Conservation (phyloP, 2,113 vertebrate species). For the Panthera tigris region DNA sequence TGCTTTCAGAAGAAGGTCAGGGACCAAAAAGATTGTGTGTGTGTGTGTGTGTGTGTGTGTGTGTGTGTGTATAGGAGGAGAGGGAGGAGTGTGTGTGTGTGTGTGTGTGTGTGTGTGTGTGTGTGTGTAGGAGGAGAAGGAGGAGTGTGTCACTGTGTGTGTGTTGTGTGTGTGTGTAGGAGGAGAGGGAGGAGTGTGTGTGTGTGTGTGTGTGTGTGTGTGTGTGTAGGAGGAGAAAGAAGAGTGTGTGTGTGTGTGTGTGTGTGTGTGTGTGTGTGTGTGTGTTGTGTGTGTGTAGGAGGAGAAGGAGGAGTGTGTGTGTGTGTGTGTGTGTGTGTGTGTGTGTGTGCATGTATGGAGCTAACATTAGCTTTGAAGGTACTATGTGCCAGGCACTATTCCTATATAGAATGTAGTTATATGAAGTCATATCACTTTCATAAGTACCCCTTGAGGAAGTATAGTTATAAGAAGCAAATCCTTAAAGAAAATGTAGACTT, state of each 20-base stretch:
- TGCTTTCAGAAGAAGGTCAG: background rate
- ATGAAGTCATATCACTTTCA: background rate
- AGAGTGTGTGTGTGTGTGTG: background rate
- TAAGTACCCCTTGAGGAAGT: background rate
- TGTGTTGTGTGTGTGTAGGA: no score
- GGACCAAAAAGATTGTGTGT: background rate
- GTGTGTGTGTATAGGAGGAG: no score
- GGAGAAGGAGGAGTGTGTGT: background rate
- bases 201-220: background rate
- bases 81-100: no score
- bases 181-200: no score
- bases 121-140: background rate
- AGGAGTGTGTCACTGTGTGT: background rate
- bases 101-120: background rate
- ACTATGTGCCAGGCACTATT: background rate
- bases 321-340: no score
- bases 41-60: no score
- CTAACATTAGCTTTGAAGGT: background rate
- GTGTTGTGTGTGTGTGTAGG: background rate
- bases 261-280: no score
- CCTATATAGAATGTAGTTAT: background rate
- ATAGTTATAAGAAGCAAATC: background rate
- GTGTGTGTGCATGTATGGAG: background rate
- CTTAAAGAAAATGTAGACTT: background rate
- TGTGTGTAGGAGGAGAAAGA: no score